Evolutionary conservation across 2,113 vertebrate genomes (phyloP).

Genomic region (Numida meleagris): DNA sequence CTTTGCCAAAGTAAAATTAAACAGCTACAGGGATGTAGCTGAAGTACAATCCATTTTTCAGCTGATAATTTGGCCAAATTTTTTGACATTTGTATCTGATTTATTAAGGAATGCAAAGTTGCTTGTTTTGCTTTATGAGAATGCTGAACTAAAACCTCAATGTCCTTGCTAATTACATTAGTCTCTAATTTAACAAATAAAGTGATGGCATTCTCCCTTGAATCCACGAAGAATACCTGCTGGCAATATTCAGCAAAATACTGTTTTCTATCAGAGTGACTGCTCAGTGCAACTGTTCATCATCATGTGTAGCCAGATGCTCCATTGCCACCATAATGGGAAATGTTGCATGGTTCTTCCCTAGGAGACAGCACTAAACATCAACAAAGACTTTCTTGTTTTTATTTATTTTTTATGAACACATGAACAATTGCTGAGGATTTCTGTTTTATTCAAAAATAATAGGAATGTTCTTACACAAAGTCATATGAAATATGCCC

Average conservation of each 20-base stretch:
- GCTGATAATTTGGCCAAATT: not conserved
- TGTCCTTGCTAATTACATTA: not conserved
- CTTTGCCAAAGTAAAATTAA: not conserved
- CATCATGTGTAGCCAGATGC: not conserved
- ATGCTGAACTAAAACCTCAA: not conserved
- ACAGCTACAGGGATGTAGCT: not conserved
- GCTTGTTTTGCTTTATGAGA: not conserved
- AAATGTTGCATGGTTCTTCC: not conserved
- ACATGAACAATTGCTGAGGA: not conserved
- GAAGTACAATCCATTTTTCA: not conserved
- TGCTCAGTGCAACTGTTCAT: not conserved
- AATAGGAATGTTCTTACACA: not conserved
- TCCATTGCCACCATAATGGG: not conserved
- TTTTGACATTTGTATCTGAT: not conserved
- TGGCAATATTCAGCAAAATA: not conserved
- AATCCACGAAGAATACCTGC: not conserved
- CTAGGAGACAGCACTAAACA: not conserved
- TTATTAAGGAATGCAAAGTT: not conserved
- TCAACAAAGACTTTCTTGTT: not conserved
- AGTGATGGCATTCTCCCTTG: not conserved
- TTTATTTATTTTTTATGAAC: not conserved
- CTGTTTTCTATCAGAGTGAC: not conserved
- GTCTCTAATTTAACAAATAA: not conserved
- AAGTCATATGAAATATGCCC: not conserved
- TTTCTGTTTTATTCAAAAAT: not conserved